Percentiles rank a stretch among this genome's conserved stretches.
phyloP scores from a whole-genome alignment of 2,888 invertebrate species.

The Drosophila paracracens region DNA sequence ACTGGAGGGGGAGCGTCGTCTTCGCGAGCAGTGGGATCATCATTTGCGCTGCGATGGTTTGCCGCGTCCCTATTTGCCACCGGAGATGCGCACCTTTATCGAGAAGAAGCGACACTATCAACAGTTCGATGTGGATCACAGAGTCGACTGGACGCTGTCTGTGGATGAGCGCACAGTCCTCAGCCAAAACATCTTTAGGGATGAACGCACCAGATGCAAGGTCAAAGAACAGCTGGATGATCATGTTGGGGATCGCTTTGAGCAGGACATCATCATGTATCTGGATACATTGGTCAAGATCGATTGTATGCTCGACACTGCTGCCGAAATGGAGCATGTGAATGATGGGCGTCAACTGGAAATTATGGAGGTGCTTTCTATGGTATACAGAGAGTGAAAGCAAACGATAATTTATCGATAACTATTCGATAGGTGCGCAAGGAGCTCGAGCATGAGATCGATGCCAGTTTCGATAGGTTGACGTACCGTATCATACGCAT shows the following conservation, averaged over 20 bases:
- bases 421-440: slow-evolving; percentile 46
- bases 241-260: slow-evolving; percentile 63
- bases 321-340: slow-evolving; percentile 48
- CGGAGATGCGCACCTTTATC: slow-evolving; percentile 72
- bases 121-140: slow-evolving; percentile 35
- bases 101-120: slow-evolving; percentile 63
- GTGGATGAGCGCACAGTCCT: slow-evolving; percentile 77
- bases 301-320: slow-evolving; percentile 59
- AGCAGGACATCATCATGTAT: slow-evolving; percentile 56
- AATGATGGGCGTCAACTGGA: slow-evolving; percentile 22
- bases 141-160: slow-evolving; percentile 74
- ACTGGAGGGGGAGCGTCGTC: slow-evolving; percentile 13
- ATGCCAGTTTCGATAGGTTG: slow-evolving; percentile 66
- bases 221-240: slow-evolving; percentile 40
- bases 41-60: slow-evolving; percentile 75
- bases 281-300: slow-evolving; percentile 51
- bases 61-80: slow-evolving; percentile 73
- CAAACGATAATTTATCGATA: background rate
- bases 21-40: slow-evolving; percentile 69
- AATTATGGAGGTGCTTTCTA: slow-evolving; percentile 47
- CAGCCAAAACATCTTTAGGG: slow-evolving; percentile 67
- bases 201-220: slow-evolving; percentile 59
- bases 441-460: slow-evolving; percentile 60
- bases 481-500: slow-evolving; percentile 76
- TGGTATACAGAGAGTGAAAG: background rate